Evolutionary conservation across 1,140 invertebrate genomes (phyloP).

Genomic region (Laodelphax striatellus): DNA sequence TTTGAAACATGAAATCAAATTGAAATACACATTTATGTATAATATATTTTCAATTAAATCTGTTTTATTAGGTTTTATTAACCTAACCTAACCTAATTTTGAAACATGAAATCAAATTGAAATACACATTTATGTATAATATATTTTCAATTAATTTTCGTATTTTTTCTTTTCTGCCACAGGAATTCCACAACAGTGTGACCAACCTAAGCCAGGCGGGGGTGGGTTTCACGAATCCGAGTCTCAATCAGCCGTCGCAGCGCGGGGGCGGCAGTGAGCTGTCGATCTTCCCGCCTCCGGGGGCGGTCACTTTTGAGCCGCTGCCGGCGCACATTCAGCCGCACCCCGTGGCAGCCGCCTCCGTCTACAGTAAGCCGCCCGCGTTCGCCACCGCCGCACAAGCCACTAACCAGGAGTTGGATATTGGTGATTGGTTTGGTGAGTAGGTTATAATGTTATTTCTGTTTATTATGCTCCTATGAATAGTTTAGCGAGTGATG

Average conservation of each 20-base stretch:
- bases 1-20: too few species aligned
- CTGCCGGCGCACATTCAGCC: constrained; percentile 9
- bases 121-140: too few species aligned
- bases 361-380: neutral
- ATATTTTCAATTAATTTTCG: too few species aligned
- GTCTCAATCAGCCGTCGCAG: neutral
- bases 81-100: too few species aligned
- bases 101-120: too few species aligned
- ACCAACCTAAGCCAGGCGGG: constrained; percentile 1
- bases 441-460: too few species aligned
- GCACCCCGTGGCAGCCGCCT: neutral
- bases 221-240: constrained; percentile 16
- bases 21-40: too few species aligned
- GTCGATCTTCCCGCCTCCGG: constrained; percentile 22
- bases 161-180: neutral
- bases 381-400: neutral
- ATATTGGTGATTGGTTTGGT: constrained; percentile 20
- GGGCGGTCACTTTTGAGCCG: constrained; percentile 14
- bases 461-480: too few species aligned
- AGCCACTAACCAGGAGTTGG: constrained; percentile 7
- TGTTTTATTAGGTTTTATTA: too few species aligned
- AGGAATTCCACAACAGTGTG: constrained; percentile 10
- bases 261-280: constrained; percentile 13
- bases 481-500: too few species aligned
- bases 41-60: too few species aligned